A percentile compares a stretch with the other conserved stretches of the same genome.
These are phyloP conservation scores for Seriola aureovittata DNA, from an alignment of 2,113 vertebrate genomes.

Conservation along the genomic window DNA sequence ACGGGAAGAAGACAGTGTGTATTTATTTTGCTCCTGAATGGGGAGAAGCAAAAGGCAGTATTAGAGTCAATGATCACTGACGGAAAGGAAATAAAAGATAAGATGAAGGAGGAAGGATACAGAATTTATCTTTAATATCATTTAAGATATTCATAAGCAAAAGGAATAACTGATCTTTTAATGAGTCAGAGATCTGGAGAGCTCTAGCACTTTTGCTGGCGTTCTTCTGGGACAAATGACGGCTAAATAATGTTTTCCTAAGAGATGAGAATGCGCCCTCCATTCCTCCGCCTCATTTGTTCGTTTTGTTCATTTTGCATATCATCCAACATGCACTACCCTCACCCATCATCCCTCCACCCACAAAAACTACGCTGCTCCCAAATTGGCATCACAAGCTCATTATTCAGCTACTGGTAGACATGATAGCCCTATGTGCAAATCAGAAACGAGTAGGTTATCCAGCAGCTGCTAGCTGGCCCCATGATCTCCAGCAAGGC, in stretches of 20 bases:
- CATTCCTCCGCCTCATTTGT: constrained; percentile 43
- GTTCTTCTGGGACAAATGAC: constrained; percentile 65
- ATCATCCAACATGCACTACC: constrained; percentile 43
- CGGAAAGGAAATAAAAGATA: neutral
- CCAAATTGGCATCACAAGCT: constrained; percentile 53
- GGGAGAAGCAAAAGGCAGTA: neutral
- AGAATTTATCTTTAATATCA: constrained; percentile 39
- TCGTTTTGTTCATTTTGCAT: constrained; percentile 60
- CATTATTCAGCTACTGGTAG: constrained; percentile 57
- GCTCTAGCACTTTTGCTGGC: constrained; percentile 51
- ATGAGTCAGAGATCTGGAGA: constrained; percentile 50
- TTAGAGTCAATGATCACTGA: constrained; percentile 1
- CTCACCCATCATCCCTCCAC: constrained; percentile 20
- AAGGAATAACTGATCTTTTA: constrained; percentile 30
- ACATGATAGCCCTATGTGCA: constrained; percentile 28
- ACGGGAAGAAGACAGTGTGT: neutral
- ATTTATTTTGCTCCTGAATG: constrained; percentile 6
- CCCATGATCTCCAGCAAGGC: constrained; percentile 21
- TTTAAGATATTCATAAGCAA: constrained; percentile 64
- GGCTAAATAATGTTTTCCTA: constrained; percentile 53
- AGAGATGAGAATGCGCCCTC: constrained; percentile 28
- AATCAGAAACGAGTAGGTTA: constrained; percentile 37
- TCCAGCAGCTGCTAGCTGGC: constrained; percentile 35
- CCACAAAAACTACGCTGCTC: constrained; percentile 41
- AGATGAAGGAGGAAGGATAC: neutral